Percentiles rank a stretch among this genome's conserved stretches.
Conservation (phyloP, 2,888 invertebrate genomes). For the Stegana nigrithorax region DNA sequence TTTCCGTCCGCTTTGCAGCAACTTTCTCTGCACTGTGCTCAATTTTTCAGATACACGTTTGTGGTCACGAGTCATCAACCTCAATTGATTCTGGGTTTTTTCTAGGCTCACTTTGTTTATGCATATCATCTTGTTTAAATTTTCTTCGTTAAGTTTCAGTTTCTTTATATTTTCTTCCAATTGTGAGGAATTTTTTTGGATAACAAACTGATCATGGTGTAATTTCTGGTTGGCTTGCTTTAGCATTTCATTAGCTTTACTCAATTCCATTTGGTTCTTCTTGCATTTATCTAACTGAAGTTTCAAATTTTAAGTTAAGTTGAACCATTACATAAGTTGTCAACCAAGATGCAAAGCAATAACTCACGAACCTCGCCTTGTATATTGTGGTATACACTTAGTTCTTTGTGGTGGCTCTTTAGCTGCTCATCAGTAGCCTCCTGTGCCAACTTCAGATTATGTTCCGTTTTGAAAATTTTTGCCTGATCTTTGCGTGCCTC, state of each 20-base stretch:
- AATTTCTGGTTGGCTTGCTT: slow-evolving; percentile 16
- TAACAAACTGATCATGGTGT: slow-evolving; percentile 7
- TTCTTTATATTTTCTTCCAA: slow-evolving; percentile 17
- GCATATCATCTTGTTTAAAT: too few relatives aligned
- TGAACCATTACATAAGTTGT: too few relatives aligned
- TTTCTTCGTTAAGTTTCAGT: too few relatives aligned
- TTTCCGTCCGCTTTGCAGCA: slow-evolving; percentile 32
- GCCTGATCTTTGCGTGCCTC: too few relatives aligned
- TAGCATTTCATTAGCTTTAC: background rate
- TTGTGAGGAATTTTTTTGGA: slow-evolving; percentile 4
- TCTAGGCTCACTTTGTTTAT: too few relatives aligned
- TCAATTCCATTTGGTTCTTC: too few relatives aligned
- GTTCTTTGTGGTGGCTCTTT: slow-evolving; percentile 37
- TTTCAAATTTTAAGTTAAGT: too few relatives aligned
- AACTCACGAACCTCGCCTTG: too few relatives aligned
- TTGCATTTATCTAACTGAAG: too few relatives aligned
- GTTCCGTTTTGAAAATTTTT: slow-evolving; percentile 37
- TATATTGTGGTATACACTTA: too few relatives aligned
- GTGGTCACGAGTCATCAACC: background rate
- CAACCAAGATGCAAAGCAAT: too few relatives aligned
- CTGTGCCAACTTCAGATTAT: slow-evolving; percentile 7
- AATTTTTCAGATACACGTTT: slow-evolving; percentile 29
- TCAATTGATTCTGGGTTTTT: too few relatives aligned
- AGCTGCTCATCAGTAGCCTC: slow-evolving; percentile 25
- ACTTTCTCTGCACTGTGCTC: slow-evolving; percentile 28